Evolutionary conservation across 2,888 invertebrate species (phyloP).

Genomic region (Timandra comae): DNA sequence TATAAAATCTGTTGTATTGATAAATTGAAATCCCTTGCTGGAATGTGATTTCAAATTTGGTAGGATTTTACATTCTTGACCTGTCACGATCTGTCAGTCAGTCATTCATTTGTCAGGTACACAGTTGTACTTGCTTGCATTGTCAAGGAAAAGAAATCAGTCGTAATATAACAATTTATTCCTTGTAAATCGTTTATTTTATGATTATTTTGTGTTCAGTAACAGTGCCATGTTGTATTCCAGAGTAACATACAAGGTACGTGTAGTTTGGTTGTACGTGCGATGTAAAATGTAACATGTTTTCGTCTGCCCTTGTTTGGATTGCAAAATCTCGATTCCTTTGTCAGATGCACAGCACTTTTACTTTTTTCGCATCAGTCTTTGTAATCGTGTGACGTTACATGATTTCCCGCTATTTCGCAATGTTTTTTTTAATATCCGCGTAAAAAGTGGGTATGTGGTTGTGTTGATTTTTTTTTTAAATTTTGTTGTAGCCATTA

Average conservation of each 20-base stretch:
- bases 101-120: slow-evolving; percentile 37
- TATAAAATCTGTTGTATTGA: slow-evolving; percentile 29
- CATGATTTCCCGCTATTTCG: slow-evolving; percentile 44
- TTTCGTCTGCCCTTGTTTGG: slow-evolving; percentile 65
- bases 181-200: slow-evolving; percentile 47
- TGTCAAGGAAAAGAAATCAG: slow-evolving; percentile 45
- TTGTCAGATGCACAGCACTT: slow-evolving; percentile 63
- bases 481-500: slow-evolving; percentile 19
- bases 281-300: slow-evolving; percentile 43
- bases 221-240: slow-evolving; percentile 48
- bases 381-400: slow-evolving; percentile 24
- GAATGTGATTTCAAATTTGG: slow-evolving; percentile 21
- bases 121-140: slow-evolving; percentile 26
- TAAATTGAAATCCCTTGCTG: slow-evolving; percentile 14
- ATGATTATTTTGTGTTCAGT: slow-evolving; percentile 44
- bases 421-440: slow-evolving; percentile 22
- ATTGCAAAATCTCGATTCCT: slow-evolving; percentile 68
- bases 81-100: slow-evolving; percentile 28
- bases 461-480: slow-evolving; percentile 25
- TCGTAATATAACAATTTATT: slow-evolving; percentile 55
- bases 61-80: slow-evolving; percentile 42
- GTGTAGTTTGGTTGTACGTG: slow-evolving; percentile 26
- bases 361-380: slow-evolving; percentile 56
- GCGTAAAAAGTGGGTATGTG: slow-evolving; percentile 33
- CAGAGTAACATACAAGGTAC: slow-evolving; percentile 38